These are phyloP conservation scores for Lasiurus cinereus DNA, from an alignment of 2,113 vertebrate species.

Conservation along the genomic window DNA sequence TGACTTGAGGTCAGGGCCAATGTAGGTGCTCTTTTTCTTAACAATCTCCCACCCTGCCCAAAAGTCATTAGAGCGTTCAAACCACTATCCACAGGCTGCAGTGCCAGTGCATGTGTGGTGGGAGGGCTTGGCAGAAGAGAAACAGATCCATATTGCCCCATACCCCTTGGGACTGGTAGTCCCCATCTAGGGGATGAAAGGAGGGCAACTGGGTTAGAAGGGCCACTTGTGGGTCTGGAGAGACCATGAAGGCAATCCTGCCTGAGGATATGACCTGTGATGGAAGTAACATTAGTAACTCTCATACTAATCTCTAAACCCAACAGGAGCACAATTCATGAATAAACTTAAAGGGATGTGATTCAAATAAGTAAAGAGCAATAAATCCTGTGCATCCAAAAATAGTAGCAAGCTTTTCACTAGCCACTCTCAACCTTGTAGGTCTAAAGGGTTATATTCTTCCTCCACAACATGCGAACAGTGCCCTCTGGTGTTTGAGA, in stretches of 20 bases:
- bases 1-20: background rate
- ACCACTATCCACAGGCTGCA: background rate
- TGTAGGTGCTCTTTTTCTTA: background rate
- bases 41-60: background rate
- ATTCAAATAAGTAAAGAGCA: slow-evolving; percentile 23
- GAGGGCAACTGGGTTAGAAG: background rate
- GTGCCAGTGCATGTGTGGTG: background rate
- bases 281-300: background rate
- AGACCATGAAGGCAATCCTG: background rate
- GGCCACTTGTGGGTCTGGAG: background rate
- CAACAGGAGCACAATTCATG: background rate
- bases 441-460: background rate
- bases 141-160: background rate
- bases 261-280: background rate
- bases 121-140: background rate
- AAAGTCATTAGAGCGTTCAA: background rate
- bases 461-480: background rate
- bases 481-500: slow-evolving; percentile 74
- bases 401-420: slow-evolving; percentile 3
- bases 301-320: background rate
- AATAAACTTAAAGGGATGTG: background rate
- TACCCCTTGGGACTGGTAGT: background rate
- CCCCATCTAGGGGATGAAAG: background rate
- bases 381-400: background rate
- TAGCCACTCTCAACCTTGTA: background rate